A percentile compares a stretch with the other conserved stretches of the same genome.
These are phyloP conservation scores for Exaiptasia diaphana DNA, from an alignment of 64 coral and sea anemone genomes.

Conservation along the genomic window DNA sequence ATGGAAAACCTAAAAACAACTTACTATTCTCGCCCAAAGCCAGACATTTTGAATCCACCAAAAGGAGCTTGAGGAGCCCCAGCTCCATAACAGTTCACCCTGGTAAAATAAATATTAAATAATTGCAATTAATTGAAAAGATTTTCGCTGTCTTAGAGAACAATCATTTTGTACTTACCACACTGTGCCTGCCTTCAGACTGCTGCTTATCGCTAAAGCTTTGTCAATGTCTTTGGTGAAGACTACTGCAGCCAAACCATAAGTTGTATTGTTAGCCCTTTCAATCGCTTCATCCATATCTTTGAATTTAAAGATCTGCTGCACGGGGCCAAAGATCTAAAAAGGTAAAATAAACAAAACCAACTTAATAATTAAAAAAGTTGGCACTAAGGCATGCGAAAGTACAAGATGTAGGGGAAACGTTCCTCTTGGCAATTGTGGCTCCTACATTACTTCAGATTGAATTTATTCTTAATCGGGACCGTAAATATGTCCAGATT, in stretches of 20 bases:
- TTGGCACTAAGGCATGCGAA: too few relatives aligned
- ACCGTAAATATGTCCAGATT: too few relatives aligned
- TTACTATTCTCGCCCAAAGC: constrained; percentile 71
- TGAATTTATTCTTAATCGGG: too few relatives aligned
- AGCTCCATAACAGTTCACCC: constrained; percentile 69
- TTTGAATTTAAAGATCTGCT: constrained; percentile 93
- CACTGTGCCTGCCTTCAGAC: constrained; percentile 69
- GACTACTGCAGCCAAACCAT: constrained; percentile 83
- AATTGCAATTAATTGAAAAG: neutral
- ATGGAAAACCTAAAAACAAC: neutral
- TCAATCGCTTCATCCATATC: constrained; percentile 86
- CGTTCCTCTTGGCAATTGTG: too few relatives aligned
- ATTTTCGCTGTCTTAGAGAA: neutral
- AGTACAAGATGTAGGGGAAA: too few relatives aligned
- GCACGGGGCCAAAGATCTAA: constrained; percentile 95
- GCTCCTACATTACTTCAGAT: too few relatives aligned
- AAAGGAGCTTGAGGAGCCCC: constrained; percentile 57
- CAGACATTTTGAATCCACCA: constrained; percentile 80
- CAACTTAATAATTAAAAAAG: too few relatives aligned
- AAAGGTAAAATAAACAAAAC: neutral
- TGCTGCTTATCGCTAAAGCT: constrained; percentile 67
- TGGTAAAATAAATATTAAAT: neutral
- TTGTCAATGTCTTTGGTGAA: constrained; percentile 96
- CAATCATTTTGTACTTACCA: constrained; percentile 35
- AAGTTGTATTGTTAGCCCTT: constrained; percentile 85